Percentiles rank a stretch among this genome's conserved stretches.
phyloP scores from a whole-genome alignment of 2,888 invertebrate species.

The Troides aeacus region DNA sequence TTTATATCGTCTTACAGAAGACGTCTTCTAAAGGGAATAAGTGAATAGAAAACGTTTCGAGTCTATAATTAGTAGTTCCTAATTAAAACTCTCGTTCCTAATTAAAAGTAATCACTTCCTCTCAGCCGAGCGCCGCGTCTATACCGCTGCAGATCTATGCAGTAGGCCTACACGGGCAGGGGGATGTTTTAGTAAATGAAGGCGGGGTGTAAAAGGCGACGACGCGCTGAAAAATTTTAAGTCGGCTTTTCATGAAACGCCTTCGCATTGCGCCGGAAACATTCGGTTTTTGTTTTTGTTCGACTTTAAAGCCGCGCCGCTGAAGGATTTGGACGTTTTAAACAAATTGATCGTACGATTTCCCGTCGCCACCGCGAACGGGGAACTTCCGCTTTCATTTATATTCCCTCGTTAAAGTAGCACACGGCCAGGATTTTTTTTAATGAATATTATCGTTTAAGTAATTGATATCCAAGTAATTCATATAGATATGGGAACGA shows the following conservation, averaged over 20 bases:
- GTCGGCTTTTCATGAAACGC: slow-evolving; percentile 25
- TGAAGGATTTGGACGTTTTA: slow-evolving; percentile 21
- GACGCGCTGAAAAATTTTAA: slow-evolving; percentile 41
- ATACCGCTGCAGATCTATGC: slow-evolving; percentile 39
- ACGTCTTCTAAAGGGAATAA: not conserved
- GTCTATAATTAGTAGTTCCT: slow-evolving; percentile 6
- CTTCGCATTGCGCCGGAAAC: slow-evolving; percentile 20
- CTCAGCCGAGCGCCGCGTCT: slow-evolving; percentile 38
- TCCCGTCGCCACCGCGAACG: slow-evolving; percentile 1
- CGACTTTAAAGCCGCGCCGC: slow-evolving; percentile 10
- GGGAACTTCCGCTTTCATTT: not conserved
- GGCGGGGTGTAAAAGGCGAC: slow-evolving; percentile 52
- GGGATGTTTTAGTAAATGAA: slow-evolving; percentile 75
- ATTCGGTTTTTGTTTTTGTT: slow-evolving; percentile 15
- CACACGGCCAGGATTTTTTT: no score
- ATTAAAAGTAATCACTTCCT: slow-evolving; percentile 5
- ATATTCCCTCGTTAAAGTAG: not conserved
- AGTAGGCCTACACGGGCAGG: slow-evolving; percentile 39
- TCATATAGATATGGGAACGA: no score
- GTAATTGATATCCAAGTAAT: no score
- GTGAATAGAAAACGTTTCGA: slow-evolving; percentile 2
- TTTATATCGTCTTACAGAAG: no score
- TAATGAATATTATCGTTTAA: no score
- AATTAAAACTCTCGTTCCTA: slow-evolving; percentile 1
- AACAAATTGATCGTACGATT: slow-evolving; percentile 14